Evolutionary conservation across 2,888 invertebrate genomes (phyloP).

Genomic region (Caenorhabditis wallacei): DNA sequence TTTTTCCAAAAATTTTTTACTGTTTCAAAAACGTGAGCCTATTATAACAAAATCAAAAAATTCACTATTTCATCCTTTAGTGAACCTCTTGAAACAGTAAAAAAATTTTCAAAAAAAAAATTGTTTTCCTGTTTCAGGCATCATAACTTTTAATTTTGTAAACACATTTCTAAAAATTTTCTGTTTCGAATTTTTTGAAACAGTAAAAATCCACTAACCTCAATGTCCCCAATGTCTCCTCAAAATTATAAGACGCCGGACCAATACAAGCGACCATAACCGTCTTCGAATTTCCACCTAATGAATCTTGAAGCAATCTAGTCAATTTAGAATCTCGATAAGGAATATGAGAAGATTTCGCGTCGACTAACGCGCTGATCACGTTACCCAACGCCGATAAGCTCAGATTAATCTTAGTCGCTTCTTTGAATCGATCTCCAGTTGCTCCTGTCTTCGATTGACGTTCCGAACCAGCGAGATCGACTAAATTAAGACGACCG

Average conservation of each 20-base stretch:
- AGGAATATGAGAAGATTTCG: slow-evolving; percentile 96
- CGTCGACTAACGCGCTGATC: slow-evolving; percentile 97
- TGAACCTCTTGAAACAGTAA: too few relatives aligned
- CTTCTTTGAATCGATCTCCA: slow-evolving; percentile 87
- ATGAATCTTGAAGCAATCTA: slow-evolving; percentile 94
- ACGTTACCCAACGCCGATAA: slow-evolving; percentile 98
- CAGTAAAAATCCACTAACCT: too few relatives aligned
- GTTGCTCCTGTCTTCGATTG: slow-evolving; percentile 61
- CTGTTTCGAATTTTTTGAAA: too few relatives aligned
- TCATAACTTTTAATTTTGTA: too few relatives aligned
- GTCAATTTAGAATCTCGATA: slow-evolving; percentile 98
- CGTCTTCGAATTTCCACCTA: slow-evolving; percentile 98
- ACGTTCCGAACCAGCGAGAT: slow-evolving; percentile 90
- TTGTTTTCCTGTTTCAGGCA: too few relatives aligned
- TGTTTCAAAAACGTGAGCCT: too few relatives aligned
- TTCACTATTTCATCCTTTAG: too few relatives aligned
- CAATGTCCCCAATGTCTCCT: slow-evolving; percentile 88
- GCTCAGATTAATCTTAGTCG: slow-evolving; percentile 97
- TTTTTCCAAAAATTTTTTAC: too few relatives aligned
- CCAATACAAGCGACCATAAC: slow-evolving; percentile 99
- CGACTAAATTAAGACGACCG: slow-evolving; percentile 96
- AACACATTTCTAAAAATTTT: too few relatives aligned
- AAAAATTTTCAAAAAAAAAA: too few relatives aligned
- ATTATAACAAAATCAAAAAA: too few relatives aligned
- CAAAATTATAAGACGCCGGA: slow-evolving; percentile 97